Base-by-base conservation (phyloP, 2,797 vertebrate species). In the Eidolon dupreanum region DNA sequence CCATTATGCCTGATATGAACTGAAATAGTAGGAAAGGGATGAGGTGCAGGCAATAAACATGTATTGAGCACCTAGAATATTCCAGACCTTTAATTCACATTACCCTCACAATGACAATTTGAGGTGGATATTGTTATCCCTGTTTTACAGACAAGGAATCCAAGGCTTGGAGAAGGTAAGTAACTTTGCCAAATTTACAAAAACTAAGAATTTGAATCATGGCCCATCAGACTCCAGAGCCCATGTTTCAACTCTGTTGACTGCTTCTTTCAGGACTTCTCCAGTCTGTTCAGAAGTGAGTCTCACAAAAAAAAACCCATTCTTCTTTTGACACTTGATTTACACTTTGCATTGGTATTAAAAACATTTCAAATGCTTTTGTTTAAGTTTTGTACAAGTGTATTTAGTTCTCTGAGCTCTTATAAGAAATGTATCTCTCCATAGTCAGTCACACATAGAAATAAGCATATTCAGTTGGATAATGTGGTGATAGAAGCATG, bases 111-210 rank as follows among this genome's bases (percentile, higher is more conserved):
- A 36, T 15, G 33, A 59, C 51, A 36, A 15, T 16, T 33, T 65
- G 38, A 61, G 19, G 26, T 70, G 31, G 68, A 16, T 61, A 63
- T n/a, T 73, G 22, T 24, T 46, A 11, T 63, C 19, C 46, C 26
- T 70, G 3, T 87, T 93, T 88, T 49, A 90, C 22, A 90, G 84
- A 43, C 38, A 93, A 95, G 17, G 33, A 93, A 86, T 43, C 11
- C 8, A 38, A 74, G 43, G 0, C 53, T 86, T 59, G 51, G 33
- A 31, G 73, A 87, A 71, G 9, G 65, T 74, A 70, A 78, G 49
- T 31, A 79, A 75, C 49, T 81, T 81, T 78, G 19, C 53, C 66
- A 91, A 38, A 12, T 49, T 41, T 57, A 36, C 24, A 59, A 73
- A 91, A 73, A 41, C 26, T 12, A 71, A 78, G n/a, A 55, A 31